phyloP scores from a whole-genome alignment of 2,113 vertebrate genomes.

The Lepus americanus region DNA sequence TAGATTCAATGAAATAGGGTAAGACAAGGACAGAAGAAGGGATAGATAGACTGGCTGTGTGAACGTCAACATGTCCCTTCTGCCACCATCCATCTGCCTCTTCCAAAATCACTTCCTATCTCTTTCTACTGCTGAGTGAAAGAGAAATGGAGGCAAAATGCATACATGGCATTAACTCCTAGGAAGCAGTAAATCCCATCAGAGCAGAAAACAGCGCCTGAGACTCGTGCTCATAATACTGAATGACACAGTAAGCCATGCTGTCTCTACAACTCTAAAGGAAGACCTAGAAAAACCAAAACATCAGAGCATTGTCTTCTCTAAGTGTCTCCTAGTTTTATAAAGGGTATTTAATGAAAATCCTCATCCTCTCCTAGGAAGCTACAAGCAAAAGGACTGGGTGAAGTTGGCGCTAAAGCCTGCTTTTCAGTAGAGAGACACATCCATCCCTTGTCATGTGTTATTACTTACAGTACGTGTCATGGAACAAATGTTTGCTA shows the following conservation, averaged over 20 bases:
- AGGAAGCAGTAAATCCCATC: not conserved
- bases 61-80: not conserved
- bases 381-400: not conserved
- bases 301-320: not conserved
- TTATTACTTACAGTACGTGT: conserved; percentile 66
- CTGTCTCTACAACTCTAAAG: not conserved
- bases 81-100: not conserved
- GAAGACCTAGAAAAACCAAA: not conserved
- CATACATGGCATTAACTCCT: not conserved
- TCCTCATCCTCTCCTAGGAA: not conserved
- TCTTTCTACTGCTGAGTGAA: not conserved
- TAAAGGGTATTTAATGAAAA: not conserved
- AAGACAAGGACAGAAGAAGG: not conserved
- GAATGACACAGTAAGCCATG: conserved; percentile 1
- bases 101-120: not conserved
- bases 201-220: not conserved
- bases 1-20: not conserved
- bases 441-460: conserved; percentile 27
- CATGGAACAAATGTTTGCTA: conserved; percentile 74
- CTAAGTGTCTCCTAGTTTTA: not conserved
- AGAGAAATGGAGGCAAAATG: not conserved
- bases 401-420: conserved; percentile 29
- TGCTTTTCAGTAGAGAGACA: not conserved
- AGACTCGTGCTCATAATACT: not conserved
- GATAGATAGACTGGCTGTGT: not conserved